These are phyloP conservation scores for Porites australiensis DNA, from an alignment of 64 coral and sea anemone species.

Conservation along the genomic window DNA sequence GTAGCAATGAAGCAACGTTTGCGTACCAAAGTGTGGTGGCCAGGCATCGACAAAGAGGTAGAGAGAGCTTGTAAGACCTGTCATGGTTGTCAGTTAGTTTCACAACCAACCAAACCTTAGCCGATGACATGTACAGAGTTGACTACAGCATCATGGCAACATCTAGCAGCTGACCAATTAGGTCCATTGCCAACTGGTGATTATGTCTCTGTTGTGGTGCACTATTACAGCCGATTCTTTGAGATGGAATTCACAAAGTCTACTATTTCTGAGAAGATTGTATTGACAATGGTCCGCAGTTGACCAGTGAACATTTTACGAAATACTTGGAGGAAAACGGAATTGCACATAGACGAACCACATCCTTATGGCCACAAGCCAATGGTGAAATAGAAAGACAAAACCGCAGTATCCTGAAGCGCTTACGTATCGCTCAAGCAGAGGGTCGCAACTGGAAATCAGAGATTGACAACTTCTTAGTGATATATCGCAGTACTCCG, in stretches of 20 bases:
- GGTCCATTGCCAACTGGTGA: constrained; percentile 63
- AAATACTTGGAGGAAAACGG: constrained; percentile 35
- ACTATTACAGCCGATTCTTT: background rate
- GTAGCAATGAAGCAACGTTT: constrained; percentile 30
- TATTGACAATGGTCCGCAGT: constrained; percentile 64
- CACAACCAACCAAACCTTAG: constrained; percentile 40
- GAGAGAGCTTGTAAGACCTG: background rate
- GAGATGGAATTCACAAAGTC: constrained; percentile 55
- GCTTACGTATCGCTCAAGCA: too few species aligned
- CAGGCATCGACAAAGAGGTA: too few species aligned
- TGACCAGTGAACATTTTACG: constrained; percentile 34
- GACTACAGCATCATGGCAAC: constrained; percentile 36
- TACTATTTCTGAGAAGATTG: constrained; percentile 52
- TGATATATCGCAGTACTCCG: background rate
- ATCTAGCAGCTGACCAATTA: constrained; percentile 56
- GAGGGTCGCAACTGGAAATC: too few species aligned
- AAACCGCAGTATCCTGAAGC: too few species aligned
- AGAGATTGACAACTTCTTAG: background rate
- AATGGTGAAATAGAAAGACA: too few species aligned
- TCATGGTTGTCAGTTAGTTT: constrained; percentile 65
- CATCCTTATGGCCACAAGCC: constrained; percentile 45
- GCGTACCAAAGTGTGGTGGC: background rate
- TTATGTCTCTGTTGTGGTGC: constrained; percentile 43
- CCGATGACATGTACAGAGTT: constrained; percentile 42
- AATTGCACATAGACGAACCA: constrained; percentile 49